Evolutionary conservation across 2,797 vertebrate species (phyloP).

Genomic region (Notamacropus eugenii): DNA sequence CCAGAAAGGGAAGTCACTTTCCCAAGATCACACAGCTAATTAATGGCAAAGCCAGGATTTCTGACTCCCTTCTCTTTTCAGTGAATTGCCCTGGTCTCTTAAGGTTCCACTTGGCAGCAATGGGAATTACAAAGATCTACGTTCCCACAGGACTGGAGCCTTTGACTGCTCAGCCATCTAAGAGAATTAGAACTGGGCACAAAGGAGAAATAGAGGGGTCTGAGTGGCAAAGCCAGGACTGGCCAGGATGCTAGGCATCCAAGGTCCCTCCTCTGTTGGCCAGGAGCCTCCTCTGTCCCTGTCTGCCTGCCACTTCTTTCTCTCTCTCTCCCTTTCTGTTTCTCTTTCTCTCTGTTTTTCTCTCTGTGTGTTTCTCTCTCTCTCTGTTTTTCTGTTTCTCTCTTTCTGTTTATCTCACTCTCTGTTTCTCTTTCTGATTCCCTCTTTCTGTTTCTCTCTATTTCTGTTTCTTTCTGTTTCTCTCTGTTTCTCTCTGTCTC

Average conservation of each 20-base stretch:
- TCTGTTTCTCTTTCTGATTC: no score
- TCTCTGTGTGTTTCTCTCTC: neutral
- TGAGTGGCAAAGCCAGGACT: neutral
- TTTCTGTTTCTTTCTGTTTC: no score
- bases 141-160: neutral
- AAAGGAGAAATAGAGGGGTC: neutral
- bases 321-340: neutral
- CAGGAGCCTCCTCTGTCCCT: slow-evolving; percentile 4
- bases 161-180: neutral
- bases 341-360: neutral
- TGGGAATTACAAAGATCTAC: neutral
- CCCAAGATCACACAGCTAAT: neutral
- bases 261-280: neutral
- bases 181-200: slow-evolving; percentile 23
- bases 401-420: neutral
- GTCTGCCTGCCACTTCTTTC: fast-evolving
- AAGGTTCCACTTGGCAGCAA: neutral
- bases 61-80: neutral
- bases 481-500: no score
- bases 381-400: neutral
- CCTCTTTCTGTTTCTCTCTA: no score
- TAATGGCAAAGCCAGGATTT: neutral
- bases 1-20: neutral
- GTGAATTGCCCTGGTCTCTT: neutral
- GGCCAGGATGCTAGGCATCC: slow-evolving; percentile 28